These are phyloP conservation scores for Mastomys natalensis DNA, from an alignment of 2,113 vertebrate genomes.

Conservation along the genomic window DNA sequence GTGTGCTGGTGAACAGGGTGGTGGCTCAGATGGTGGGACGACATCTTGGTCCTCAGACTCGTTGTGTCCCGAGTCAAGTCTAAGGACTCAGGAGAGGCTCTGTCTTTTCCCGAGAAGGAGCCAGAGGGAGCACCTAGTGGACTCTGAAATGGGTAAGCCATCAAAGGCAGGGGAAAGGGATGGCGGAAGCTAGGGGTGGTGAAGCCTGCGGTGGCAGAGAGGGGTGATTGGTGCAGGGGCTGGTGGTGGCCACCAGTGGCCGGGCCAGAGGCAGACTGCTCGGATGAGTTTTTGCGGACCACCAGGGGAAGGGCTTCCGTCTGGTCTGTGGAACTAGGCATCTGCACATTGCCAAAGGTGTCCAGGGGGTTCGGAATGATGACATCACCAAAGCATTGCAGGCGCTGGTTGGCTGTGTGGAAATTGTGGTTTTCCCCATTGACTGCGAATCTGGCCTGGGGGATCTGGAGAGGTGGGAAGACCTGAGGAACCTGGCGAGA, in stretches of 20 bases:
- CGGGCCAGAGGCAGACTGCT: conserved; percentile 90
- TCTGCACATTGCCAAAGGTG: conserved; percentile 92
- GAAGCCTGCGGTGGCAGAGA: conserved; percentile 94
- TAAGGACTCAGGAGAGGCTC: conserved; percentile 95
- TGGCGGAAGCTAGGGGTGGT: conserved; percentile 97
- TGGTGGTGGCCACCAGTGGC: conserved; percentile 92
- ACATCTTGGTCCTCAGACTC: conserved; percentile 99
- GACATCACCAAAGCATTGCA: conserved; percentile 98
- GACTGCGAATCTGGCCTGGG: conserved; percentile 91
- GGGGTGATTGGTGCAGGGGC: conserved; percentile 95
- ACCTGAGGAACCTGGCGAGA: conserved; percentile 93
- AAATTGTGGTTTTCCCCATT: conserved; percentile 96
- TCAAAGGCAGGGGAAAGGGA: conserved; percentile 96
- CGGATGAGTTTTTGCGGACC: conserved; percentile 96
- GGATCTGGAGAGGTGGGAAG: conserved; percentile 95
- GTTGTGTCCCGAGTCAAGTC: conserved; percentile 96
- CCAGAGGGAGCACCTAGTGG: conserved; percentile 92
- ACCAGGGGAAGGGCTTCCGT: conserved; percentile 98
- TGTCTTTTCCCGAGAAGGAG: conserved; percentile 93
- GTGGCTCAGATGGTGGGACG: conserved; percentile 94
- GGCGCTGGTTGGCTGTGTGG: conserved; percentile 95
- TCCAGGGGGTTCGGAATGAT: conserved; percentile 96
- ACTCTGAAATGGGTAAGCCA: conserved; percentile 98
- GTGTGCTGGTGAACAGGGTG: conserved; percentile 94
- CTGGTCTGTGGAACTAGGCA: conserved; percentile 94